Evolutionary conservation across 1,140 invertebrate genomes (phyloP).

Genomic region (Drosophila ohnishii): DNA sequence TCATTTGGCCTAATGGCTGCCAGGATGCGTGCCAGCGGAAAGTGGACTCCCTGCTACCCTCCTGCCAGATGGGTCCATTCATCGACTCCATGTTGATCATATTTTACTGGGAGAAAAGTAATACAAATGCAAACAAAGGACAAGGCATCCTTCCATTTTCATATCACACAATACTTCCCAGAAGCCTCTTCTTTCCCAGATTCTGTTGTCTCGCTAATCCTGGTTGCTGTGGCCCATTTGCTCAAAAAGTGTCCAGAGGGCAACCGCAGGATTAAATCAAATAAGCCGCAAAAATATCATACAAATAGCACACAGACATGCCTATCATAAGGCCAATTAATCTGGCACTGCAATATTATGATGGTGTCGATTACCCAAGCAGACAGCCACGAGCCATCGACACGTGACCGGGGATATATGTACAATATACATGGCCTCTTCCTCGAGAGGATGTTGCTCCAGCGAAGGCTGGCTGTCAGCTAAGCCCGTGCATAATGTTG

Average conservation of each 20-base stretch:
- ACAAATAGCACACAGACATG: conserved; percentile 15
- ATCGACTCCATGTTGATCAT: conserved; percentile 18
- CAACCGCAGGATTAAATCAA: conserved; percentile 45
- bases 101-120: not conserved
- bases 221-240: not conserved
- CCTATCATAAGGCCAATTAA: conserved; percentile 54
- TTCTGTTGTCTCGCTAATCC: conserved; percentile 8
- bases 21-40: conserved; percentile 22
- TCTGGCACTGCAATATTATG: conserved; percentile 70
- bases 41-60: not conserved
- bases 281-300: conserved; percentile 55
- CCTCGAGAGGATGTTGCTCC: conserved; percentile 10
- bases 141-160: not conserved
- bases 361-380: conserved; percentile 73
- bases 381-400: conserved; percentile 47
- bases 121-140: not conserved
- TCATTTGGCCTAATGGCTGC: conserved; percentile 47
- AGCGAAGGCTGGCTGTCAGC: conserved; percentile 35
- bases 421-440: conserved; percentile 1
- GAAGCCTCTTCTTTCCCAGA: not conserved
- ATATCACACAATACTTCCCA: not conserved
- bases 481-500: conserved; percentile 78
- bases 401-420: conserved; percentile 50
- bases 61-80: conserved; percentile 7
- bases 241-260: conserved; percentile 13